Conservation (phyloP, 1,140 invertebrate species). For the Pemphigus obesinymphae region DNA sequence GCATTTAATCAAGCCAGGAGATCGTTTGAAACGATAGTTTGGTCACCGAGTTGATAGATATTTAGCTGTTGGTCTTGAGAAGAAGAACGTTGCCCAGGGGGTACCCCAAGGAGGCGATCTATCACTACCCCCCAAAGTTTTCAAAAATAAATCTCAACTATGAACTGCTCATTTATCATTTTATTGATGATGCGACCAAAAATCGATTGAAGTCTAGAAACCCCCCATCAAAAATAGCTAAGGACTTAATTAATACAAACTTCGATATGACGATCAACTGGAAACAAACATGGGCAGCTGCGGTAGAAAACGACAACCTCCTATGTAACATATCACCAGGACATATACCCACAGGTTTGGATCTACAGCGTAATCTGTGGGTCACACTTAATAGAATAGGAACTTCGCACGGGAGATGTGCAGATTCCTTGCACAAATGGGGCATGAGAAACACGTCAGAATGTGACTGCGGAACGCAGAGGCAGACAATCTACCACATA, state of each 20-base stretch:
- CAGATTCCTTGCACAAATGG: too few species aligned
- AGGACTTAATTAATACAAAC: background rate
- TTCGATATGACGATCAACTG: background rate
- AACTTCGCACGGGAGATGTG: background rate
- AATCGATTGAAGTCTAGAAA: slow-evolving; percentile 19
- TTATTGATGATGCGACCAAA: background rate
- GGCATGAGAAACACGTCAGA: too few species aligned
- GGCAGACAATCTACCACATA: too few species aligned
- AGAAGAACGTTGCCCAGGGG: too few species aligned
- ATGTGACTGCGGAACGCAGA: too few species aligned
- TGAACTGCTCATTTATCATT: background rate
- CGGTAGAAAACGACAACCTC: background rate
- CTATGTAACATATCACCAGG: too few species aligned
- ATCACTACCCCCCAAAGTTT: background rate
- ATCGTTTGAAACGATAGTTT: too few species aligned
- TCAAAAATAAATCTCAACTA: background rate
- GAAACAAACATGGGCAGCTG: background rate
- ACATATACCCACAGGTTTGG: background rate
- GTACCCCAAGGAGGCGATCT: too few species aligned
- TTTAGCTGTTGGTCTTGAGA: too few species aligned
- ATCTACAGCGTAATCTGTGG: background rate
- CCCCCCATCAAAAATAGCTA: background rate
- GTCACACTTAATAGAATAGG: slow-evolving; percentile 25
- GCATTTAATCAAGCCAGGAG: too few species aligned
- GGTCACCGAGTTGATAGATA: too few species aligned